A percentile compares a stretch with the other conserved stretches of the same genome.
These are phyloP conservation scores for Lasius fuliginosus DNA, from an alignment of 2,888 invertebrate species.

Conservation along the genomic window DNA sequence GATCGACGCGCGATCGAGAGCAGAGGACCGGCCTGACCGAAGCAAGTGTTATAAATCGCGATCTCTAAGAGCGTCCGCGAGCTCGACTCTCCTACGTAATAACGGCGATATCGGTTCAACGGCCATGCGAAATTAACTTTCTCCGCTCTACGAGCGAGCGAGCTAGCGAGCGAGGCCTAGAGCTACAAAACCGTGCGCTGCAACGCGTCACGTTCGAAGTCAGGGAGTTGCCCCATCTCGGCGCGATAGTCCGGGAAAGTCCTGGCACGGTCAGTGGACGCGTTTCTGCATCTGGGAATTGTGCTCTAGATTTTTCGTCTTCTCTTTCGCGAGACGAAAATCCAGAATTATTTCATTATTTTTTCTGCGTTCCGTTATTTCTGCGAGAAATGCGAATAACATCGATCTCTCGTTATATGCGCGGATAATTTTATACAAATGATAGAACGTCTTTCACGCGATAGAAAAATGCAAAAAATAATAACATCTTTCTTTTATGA, in stretches of 20 bases:
- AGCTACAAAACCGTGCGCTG: slow-evolving; percentile 64
- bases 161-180: slow-evolving; percentile 59
- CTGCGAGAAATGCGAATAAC: not conserved
- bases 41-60: slow-evolving; percentile 60
- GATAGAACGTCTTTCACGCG: no score
- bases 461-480: not conserved
- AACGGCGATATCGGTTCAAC: slow-evolving; percentile 84
- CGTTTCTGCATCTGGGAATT: slow-evolving; percentile 17
- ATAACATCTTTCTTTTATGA: not conserved
- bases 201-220: slow-evolving; percentile 66
- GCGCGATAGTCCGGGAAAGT: slow-evolving; percentile 65
- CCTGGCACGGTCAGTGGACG: slow-evolving; percentile 45
- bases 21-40: slow-evolving; percentile 17
- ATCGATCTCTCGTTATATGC: not conserved
- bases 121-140: slow-evolving; percentile 85
- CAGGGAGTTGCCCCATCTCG: slow-evolving; percentile 56
- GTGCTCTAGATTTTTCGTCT: not conserved
- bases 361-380: not conserved
- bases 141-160: slow-evolving; percentile 73
- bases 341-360: no score
- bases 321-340: not conserved
- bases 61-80: slow-evolving; percentile 56
- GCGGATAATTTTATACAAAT: not conserved
- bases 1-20: slow-evolving; percentile 14
- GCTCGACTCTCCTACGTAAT: slow-evolving; percentile 77